phyloP scores from a whole-genome alignment of 2,797 vertebrate genomes.

The Myotis pilosus region DNA sequence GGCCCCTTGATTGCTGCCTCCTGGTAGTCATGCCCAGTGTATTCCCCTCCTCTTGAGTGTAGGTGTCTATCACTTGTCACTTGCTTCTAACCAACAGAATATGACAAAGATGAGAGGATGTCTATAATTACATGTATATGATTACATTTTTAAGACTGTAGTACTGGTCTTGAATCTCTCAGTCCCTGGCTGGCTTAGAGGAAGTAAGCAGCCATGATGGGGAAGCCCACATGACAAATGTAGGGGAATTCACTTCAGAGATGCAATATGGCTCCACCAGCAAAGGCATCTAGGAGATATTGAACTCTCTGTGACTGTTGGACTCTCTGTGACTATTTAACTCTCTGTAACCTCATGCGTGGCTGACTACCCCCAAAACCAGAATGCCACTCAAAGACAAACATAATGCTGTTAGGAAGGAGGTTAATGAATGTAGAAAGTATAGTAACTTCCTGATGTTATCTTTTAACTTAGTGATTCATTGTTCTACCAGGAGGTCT shows the following conservation, averaged over 20 bases:
- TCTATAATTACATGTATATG: neutral
- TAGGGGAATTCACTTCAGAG: neutral
- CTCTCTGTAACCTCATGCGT: neutral
- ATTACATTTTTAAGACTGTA: neutral
- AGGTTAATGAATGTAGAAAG: neutral
- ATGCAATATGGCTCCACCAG: neutral
- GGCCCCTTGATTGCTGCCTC: neutral
- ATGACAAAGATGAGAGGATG: neutral
- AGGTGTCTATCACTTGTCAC: neutral
- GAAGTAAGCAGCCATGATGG: neutral
- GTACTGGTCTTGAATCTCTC: neutral
- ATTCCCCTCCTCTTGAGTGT: neutral
- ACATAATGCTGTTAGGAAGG: neutral
- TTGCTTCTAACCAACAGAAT: neutral
- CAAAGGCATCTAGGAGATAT: neutral
- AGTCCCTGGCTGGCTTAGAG: neutral
- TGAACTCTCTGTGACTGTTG: neutral
- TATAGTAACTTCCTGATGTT: neutral
- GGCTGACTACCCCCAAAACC: neutral
- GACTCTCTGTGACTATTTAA: neutral
- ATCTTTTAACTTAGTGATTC: neutral
- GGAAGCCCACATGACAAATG: neutral
- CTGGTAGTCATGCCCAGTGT: neutral
- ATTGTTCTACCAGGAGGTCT: neutral
- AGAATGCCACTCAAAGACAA: neutral